phyloP scores from a whole-genome alignment of 1,140 invertebrate species.

The Riptortus pedestris region DNA sequence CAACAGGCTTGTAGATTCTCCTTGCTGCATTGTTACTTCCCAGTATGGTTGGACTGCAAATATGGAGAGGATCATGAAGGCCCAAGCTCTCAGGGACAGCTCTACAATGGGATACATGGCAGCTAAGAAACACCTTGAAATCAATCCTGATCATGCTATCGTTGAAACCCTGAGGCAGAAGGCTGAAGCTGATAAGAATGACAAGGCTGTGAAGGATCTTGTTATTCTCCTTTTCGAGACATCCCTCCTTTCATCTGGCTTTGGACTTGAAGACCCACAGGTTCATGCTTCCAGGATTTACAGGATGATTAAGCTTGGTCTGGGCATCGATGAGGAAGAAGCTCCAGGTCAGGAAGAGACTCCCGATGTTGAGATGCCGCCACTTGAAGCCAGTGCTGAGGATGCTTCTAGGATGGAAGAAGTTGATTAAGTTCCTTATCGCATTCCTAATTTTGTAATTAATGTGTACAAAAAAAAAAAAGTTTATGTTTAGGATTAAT shows the following conservation, averaged over 20 bases:
- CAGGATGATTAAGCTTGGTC: conserved; percentile 92
- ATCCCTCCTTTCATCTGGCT: conserved; percentile 80
- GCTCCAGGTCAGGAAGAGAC: conserved; percentile 53
- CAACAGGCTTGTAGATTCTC: conserved; percentile 87
- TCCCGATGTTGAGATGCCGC: conserved; percentile 53
- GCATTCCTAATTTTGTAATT: too few relatives aligned
- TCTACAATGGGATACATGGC: conserved; percentile 99
- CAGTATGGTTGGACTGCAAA: conserved; percentile 99
- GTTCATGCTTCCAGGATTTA: conserved; percentile 72
- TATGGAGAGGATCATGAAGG: conserved; percentile 99
- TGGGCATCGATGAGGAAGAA: conserved; percentile 91
- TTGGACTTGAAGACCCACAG: conserved; percentile 79
- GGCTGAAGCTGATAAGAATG: conserved; percentile 90
- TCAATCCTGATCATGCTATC: conserved; percentile 95
- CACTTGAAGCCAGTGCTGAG: conserved; percentile 71
- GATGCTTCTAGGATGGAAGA: conserved; percentile 97
- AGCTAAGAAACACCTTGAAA: conserved; percentile 90
- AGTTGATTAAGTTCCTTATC: conserved; percentile 98
- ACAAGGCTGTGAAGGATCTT: conserved; percentile 91
- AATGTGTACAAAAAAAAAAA: too few relatives aligned
- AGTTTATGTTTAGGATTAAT: too few relatives aligned
- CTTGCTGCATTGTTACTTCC: conserved; percentile 96
- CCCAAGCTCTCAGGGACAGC: conserved; percentile 85
- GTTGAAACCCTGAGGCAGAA: conserved; percentile 82
- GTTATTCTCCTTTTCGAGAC: conserved; percentile 88